phyloP scores from a whole-genome alignment of 2,113 vertebrate species.

The Brachypodius melanocephalos region DNA sequence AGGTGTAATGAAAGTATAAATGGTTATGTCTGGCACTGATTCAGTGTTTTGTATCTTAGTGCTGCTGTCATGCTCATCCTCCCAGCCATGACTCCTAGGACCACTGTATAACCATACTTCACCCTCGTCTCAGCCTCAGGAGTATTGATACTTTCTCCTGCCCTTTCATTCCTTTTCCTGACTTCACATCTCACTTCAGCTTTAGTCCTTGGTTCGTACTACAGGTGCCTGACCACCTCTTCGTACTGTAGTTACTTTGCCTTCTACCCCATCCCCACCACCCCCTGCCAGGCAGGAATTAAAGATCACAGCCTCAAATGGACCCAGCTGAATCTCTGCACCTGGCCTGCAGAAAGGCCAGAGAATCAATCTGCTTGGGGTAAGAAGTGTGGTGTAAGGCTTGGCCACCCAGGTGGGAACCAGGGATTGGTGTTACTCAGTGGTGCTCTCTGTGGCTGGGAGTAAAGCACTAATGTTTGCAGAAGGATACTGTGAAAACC shows the following conservation, averaged over 20 bases:
- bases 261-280: not conserved
- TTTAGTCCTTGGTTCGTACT: not conserved
- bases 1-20: not conserved
- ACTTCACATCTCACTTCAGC: not conserved
- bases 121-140: not conserved
- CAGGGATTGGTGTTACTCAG: accelerated
- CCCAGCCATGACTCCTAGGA: not conserved
- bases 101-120: not conserved
- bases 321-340: not conserved
- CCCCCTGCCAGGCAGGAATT: not conserved
- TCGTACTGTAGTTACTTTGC: not conserved
- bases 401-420: not conserved
- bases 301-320: not conserved
- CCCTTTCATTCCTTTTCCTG: not conserved
- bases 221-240: not conserved
- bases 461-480: not conserved
- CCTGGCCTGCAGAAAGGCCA: not conserved
- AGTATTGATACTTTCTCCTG: not conserved
- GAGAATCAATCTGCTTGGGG: not conserved
- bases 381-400: not conserved
- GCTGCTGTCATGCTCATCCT: not conserved
- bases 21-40: not conserved
- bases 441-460: not conserved
- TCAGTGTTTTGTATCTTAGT: not conserved
- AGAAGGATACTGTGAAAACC: not conserved